Conservation (phyloP, 2,888 invertebrate genomes). For the Listrodromus nycthemerus region DNA sequence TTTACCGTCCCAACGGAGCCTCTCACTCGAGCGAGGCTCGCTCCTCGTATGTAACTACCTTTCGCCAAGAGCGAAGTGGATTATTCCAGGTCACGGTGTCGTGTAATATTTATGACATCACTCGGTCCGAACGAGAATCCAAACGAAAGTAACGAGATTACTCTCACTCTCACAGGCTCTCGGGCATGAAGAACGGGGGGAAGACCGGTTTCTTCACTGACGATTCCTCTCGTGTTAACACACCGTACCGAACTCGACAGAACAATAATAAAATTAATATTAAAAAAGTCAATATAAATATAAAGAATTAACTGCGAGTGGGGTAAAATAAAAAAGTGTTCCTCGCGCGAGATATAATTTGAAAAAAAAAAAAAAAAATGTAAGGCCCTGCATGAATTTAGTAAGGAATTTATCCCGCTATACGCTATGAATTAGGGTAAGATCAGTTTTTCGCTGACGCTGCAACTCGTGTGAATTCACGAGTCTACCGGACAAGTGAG, state of each 20-base stretch:
- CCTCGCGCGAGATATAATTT: not conserved
- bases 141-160: constrained; percentile 82
- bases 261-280: not conserved
- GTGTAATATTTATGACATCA: constrained; percentile 82
- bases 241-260: not conserved
- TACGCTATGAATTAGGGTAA: constrained; percentile 1
- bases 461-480: constrained; percentile 6
- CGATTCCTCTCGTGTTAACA: constrained; percentile 29
- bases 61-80: constrained; percentile 63
- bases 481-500: not conserved
- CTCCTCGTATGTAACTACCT: constrained; percentile 38
- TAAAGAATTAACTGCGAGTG: not conserved
- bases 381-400: too few species aligned
- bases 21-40: constrained; percentile 13
- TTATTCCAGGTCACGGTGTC: constrained; percentile 78
- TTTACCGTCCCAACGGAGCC: too few species aligned
- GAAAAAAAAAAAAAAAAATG: too few species aligned
- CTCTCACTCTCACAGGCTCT: constrained; percentile 79
- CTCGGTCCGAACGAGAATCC: constrained; percentile 76
- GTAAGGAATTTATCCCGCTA: too few species aligned
- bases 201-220: constrained; percentile 31
- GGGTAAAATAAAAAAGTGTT: not conserved
- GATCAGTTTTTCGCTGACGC: constrained; percentile 24
- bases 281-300: not conserved
- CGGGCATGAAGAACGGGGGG: constrained; percentile 65